phyloP scores from a whole-genome alignment of 2,797 vertebrate genomes.

The Lepus townsendii region DNA sequence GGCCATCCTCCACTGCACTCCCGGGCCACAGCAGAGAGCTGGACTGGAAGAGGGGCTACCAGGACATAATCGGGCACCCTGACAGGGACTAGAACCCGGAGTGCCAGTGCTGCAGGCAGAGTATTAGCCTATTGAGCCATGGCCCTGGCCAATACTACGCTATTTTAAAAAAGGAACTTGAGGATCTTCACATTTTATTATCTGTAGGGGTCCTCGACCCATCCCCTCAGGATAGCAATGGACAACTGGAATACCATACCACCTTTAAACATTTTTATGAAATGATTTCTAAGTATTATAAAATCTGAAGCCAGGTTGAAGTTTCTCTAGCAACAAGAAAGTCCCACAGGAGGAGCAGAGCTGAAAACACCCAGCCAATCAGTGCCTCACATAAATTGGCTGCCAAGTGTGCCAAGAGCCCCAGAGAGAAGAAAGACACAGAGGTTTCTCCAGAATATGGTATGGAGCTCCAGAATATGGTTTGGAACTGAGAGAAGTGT shows the following conservation, averaged over 20 bases:
- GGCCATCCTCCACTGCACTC: no score
- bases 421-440: background rate
- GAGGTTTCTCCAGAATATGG: background rate
- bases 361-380: background rate
- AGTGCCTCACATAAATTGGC: accelerated
- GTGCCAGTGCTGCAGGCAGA: no score
- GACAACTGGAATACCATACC: background rate
- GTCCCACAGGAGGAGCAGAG: background rate
- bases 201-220: background rate
- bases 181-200: background rate
- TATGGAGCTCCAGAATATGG: background rate
- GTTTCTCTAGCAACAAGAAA: background rate
- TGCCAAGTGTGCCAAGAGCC: background rate
- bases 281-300: background rate
- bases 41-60: no score
- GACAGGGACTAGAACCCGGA: no score
- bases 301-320: background rate
- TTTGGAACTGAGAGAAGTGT: no score
- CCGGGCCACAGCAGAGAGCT: no score
- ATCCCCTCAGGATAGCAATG: background rate
- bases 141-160: no score
- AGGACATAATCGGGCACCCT: no score
- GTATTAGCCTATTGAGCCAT: no score
- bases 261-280: background rate
- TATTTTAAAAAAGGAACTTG: background rate